These are phyloP conservation scores for Axea sp. DNA, from an alignment of 2,888 invertebrate genomes.

Conservation along the genomic window DNA sequence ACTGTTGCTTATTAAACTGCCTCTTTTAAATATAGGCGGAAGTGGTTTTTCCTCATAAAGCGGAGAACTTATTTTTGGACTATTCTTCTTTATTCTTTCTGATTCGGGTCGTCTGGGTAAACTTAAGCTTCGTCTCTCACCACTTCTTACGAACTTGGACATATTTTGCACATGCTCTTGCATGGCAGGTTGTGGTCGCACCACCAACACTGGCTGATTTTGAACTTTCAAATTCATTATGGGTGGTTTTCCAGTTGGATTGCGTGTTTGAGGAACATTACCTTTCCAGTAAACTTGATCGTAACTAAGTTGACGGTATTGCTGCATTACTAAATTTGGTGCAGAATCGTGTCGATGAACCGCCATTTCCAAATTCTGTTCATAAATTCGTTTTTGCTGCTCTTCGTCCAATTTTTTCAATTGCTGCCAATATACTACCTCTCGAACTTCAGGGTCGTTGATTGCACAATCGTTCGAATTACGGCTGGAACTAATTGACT, in stretches of 20 bases:
- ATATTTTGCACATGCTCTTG: constrained; percentile 71
- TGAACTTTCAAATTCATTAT: constrained; percentile 72
- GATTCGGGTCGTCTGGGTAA: constrained; percentile 69
- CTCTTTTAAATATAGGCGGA: constrained; percentile 81
- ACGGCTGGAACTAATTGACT: constrained; percentile 39
- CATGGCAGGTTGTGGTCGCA: constrained; percentile 73
- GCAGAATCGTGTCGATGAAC: constrained; percentile 64
- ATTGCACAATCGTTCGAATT: constrained; percentile 53
- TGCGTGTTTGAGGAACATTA: constrained; percentile 55
- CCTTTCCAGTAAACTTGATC: constrained; percentile 68
- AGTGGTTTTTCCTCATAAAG: constrained; percentile 64
- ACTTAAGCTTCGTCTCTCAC: constrained; percentile 78
- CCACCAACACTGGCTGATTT: constrained; percentile 74
- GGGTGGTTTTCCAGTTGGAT: constrained; percentile 70
- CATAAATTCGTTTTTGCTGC: constrained; percentile 73
- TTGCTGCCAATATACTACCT: constrained; percentile 86
- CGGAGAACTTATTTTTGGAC: constrained; percentile 51
- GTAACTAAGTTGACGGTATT: constrained; percentile 44
- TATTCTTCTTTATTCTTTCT: constrained; percentile 7
- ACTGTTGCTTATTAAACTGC: constrained; percentile 79
- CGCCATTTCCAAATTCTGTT: constrained; percentile 60
- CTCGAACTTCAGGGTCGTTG: constrained; percentile 75
- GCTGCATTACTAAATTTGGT: constrained; percentile 64
- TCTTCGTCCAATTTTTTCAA: constrained; percentile 84
- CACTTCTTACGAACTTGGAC: constrained; percentile 77